Percentiles rank a stretch among this genome's conserved stretches.
Evolutionary conservation across 2,797 vertebrate species (phyloP).

Genomic region (Enteromius radiatus): DNA sequence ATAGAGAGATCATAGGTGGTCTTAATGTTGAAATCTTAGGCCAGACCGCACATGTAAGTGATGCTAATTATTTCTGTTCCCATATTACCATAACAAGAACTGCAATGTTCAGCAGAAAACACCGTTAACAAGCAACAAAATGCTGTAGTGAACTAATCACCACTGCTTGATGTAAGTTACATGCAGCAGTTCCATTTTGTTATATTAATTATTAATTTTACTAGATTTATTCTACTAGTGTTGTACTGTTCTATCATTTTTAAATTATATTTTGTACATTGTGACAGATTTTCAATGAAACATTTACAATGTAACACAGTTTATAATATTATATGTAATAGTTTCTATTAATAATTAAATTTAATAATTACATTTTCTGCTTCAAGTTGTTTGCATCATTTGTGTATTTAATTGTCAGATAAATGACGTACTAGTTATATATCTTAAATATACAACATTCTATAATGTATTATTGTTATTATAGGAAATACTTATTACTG

Average conservation of each 20-base stretch:
- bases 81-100: background rate
- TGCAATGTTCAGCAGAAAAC: background rate
- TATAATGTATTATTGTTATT: background rate
- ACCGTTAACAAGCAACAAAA: background rate
- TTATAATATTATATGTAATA: background rate
- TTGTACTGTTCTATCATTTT: too few relatives aligned
- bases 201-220: background rate
- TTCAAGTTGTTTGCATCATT: background rate
- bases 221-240: background rate
- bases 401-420: background rate
- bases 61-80: background rate
- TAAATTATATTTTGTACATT: background rate
- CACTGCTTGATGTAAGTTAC: background rate
- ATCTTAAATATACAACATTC: background rate
- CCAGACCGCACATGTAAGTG: background rate
- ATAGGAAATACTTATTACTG: background rate
- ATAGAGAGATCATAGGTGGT: constrained; percentile 25
- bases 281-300: background rate
- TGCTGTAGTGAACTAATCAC: background rate
- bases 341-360: background rate
- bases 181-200: background rate
- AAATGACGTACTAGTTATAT: background rate
- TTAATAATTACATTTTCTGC: too few relatives aligned
- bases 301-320: background rate
- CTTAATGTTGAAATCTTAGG: background rate